phyloP scores from a whole-genome alignment of 2,888 invertebrate genomes.

The Capitulum mitella region DNA sequence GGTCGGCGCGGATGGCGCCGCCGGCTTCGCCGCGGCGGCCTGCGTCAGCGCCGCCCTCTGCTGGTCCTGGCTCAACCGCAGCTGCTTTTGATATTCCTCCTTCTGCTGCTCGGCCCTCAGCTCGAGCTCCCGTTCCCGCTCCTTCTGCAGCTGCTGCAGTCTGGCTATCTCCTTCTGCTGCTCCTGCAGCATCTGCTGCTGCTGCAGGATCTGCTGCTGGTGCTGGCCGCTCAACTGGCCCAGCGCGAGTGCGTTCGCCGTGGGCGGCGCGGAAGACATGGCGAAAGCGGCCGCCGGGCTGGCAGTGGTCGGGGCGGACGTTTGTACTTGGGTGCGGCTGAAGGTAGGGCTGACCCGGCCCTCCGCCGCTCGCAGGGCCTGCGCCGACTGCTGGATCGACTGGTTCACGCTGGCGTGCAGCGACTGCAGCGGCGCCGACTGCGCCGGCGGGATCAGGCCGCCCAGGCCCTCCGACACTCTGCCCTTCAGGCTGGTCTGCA shows the following conservation, averaged over 20 bases:
- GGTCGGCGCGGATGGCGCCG: not conserved
- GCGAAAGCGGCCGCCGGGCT: not conserved
- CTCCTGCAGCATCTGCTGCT: not conserved
- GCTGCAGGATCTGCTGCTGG: not conserved
- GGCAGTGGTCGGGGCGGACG: not conserved
- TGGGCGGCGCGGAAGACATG: not conserved
- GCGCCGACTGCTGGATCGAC: conserved; percentile 1
- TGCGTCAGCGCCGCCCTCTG: not conserved
- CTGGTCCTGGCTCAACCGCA: not conserved
- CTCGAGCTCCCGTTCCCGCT: not conserved
- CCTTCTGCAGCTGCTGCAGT: conserved; percentile 8
- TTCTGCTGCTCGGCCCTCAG: not conserved
- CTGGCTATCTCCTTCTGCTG: conserved; percentile 10
- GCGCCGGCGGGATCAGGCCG: not conserved
- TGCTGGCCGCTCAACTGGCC: not conserved
- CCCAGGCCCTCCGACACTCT: conserved; percentile 17
- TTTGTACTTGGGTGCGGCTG: not conserved
- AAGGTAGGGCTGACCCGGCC: not conserved
- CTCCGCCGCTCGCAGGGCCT: conserved; percentile 3
- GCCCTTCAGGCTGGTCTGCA: conserved; percentile 1
- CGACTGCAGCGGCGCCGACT: not conserved
- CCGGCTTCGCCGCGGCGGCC: too few relatives aligned
- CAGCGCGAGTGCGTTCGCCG: not conserved
- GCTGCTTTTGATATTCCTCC: not conserved
- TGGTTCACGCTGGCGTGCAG: not conserved